Evolutionary conservation across 2,113 vertebrate genomes (phyloP).

Genomic region (Balaeniceps rex): DNA sequence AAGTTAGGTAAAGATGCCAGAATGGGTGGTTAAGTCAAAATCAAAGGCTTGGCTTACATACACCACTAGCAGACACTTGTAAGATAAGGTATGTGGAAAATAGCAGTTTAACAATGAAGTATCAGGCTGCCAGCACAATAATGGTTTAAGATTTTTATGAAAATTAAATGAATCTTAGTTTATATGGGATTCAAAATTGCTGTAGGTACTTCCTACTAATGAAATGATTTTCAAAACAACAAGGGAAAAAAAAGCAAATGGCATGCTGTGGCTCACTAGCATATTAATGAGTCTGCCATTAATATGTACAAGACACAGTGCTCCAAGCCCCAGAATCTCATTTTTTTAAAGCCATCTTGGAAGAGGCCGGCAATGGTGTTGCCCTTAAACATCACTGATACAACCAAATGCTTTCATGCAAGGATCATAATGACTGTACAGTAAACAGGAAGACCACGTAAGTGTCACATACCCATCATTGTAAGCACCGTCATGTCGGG

Average conservation of each 20-base stretch:
- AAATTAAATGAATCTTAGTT: background rate
- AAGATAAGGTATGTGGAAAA: background rate
- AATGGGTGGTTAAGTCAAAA: background rate
- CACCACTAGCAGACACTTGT: background rate
- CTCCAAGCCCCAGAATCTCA: slow-evolving; percentile 3
- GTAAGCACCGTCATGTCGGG: slow-evolving; percentile 91
- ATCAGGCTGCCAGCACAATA: background rate
- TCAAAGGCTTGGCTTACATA: background rate
- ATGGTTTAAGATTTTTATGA: background rate
- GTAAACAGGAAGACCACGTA: slow-evolving; percentile 70
- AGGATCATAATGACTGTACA: slow-evolving; percentile 62
- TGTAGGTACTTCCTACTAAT: slow-evolving; percentile 14
- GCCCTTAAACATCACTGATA: slow-evolving; percentile 28
- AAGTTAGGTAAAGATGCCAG: background rate
- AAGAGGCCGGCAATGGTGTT: slow-evolving; percentile 4
- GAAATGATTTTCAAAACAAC: slow-evolving; percentile 55
- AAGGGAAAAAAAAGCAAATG: slow-evolving; percentile 41
- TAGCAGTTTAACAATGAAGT: background rate
- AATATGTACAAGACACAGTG: slow-evolving; percentile 54
- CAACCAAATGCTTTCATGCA: slow-evolving; percentile 70
- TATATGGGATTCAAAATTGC: background rate
- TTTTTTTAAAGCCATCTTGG: background rate
- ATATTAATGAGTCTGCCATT: slow-evolving; percentile 67
- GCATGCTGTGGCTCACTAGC: slow-evolving; percentile 37
- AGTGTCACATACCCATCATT: slow-evolving; percentile 93